Base-by-base conservation (phyloP, 2,888 invertebrate species). In the Heteromyza rotundicornis region DNA sequence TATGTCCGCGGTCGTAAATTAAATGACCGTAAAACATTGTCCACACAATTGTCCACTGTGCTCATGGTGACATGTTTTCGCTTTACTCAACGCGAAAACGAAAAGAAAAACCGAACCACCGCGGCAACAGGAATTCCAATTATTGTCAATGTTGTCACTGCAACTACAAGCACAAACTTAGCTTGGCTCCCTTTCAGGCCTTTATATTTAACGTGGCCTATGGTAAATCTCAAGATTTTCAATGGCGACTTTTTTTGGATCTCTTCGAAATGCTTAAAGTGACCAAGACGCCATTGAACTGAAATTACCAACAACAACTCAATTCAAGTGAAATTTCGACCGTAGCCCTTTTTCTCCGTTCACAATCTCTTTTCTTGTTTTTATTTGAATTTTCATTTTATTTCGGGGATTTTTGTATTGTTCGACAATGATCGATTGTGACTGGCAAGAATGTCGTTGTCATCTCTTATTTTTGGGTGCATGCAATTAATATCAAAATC, bases 341-440 rank as follows among this genome's bases (percentile, higher is more conserved):
- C n/a, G 20, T 35, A 36, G 17, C 32, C 55, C 44, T 23, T 47
- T 64, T 54, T 60, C 57, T 63, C 64, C 59, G 64, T 64, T 67
- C 68, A 66, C 66, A 67, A 63, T 64, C 63, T 51, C 60, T 55
- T 60, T 56, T 16, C 52, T 57, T 35, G 53, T 55, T 64, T 32
- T 40, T 40, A 40, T 40, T 40, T 40, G 5, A 40, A n/a, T 40
- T n/a, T n/a, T 40, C 16, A n/a, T 40, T n/a, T 40, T n/a, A 3
- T 40, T 40, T 40, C 14, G 40, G 3, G 19, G 3, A 19, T 20
- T 17, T 17, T 20, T 19, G 17, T 47, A 19, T 20, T 20, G 5
- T 8, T 14, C 66, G 75, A 75, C 75, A 78, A 74, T 76, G 75
- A 76, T 76, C 76, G 75, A 76, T 76, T 74, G 74, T 76, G 69